Evolutionary conservation across 2,113 vertebrate species (phyloP), one percentile per base, ranked within the genome.

Genomic region (Brachyistius frenatus): DNA sequence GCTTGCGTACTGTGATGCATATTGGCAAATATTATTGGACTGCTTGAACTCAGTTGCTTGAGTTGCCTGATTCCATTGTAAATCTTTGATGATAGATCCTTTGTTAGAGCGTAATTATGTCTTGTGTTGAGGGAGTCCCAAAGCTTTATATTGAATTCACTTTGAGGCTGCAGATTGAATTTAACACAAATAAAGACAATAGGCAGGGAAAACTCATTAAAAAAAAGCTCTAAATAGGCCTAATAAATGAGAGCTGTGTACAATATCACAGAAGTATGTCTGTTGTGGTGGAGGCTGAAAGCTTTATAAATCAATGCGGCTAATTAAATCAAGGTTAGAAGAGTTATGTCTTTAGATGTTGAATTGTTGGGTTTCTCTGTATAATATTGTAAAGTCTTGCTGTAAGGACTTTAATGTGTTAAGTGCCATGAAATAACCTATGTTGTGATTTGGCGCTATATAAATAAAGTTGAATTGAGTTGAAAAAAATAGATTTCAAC

Each of bases 161-260:
- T 90, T 90, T 73, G 56, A 85, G 68, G 73, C 78, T 69, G 62
- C 50, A 76, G 78, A 90, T 89, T 90, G 60, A 75, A 86, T 88
- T 88, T 67, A 86, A 66, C 47, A 73, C 86, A 87, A 84, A 85
- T 84, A 86, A 86, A 88, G 71, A 82, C 73, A 90, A 89, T 72
- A 76, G 46, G 41, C 65, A 76, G 62, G 67, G 73, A 81, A 88
- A 90, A 88, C 73, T 92, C 68, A 88, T 89, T 87, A 16, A 87
- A 79, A 84, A 84, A 62, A 16, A 53, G 10, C 58, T 86, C 57
- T 74, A 77, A 90, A 74, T 84, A 74, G 54, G 66, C 10, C 66
- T 89, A 72, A 82, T 83, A 56, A 75, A 90, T 81, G 78, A 81
- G 58, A 84, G 52, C 30, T 23, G 49, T 58, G 70, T 37, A 57